Conservation (phyloP, 2,797 vertebrate genomes). For the Hypotaenidia okinawae region DNA sequence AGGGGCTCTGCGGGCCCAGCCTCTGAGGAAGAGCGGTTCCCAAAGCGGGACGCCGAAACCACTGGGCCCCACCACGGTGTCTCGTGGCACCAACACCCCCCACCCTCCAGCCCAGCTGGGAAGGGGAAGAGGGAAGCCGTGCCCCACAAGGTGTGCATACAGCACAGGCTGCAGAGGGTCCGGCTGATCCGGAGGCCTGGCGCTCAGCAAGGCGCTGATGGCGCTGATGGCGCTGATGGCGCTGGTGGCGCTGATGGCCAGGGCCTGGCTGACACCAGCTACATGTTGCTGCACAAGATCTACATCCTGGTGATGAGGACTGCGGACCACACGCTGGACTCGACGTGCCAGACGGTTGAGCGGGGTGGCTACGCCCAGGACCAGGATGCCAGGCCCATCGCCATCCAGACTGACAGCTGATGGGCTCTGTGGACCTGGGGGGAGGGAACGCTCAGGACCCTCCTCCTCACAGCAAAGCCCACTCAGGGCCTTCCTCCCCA, state of each 20-base stretch:
- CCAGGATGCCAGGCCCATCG: neutral
- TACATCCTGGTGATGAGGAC: neutral
- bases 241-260: accelerated
- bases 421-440: accelerated
- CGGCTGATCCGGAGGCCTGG: neutral
- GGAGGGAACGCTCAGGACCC: neutral
- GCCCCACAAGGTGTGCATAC: accelerated
- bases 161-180: accelerated
- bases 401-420: neutral
- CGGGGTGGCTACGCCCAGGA: accelerated
- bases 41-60: accelerated
- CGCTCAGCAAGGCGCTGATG: accelerated
- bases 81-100: accelerated
- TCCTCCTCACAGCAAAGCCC: neutral
- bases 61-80: accelerated
- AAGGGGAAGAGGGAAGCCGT: accelerated
- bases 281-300: accelerated
- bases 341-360: neutral
- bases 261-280: accelerated
- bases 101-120: accelerated
- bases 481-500: no score
- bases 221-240: no score
- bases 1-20: accelerated
- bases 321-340: neutral
- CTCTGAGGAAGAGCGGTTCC: no score